Evolutionary conservation across 2,888 invertebrate genomes (phyloP).

Genomic region (Lasioglossum oenotherae): DNA sequence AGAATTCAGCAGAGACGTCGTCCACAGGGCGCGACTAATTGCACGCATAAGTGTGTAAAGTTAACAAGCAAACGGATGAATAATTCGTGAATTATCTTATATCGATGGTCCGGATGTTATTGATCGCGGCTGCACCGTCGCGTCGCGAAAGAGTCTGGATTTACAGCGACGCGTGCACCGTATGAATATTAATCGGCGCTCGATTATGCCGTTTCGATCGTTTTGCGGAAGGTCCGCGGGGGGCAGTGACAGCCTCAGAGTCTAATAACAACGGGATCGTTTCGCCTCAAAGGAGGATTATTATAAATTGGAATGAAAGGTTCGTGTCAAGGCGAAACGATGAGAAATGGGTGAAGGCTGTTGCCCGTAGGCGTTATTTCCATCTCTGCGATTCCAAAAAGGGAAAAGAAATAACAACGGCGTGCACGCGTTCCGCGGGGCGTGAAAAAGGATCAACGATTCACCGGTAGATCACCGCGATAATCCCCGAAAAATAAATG

Average conservation of each 20-base stretch:
- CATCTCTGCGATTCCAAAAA: constrained; percentile 13
- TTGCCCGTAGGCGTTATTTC: constrained; percentile 19
- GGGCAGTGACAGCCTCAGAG: not conserved
- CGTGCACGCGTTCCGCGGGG: not conserved
- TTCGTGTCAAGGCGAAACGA: constrained; percentile 49
- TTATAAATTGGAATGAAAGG: constrained; percentile 50
- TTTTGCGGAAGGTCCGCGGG: constrained; percentile 5
- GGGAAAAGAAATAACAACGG: not conserved
- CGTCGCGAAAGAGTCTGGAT: constrained; percentile 13
- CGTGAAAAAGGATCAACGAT: constrained; percentile 2
- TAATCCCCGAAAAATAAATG: not conserved
- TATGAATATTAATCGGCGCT: constrained; percentile 45
- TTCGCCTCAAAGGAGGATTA: constrained; percentile 34
- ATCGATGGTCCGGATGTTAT: constrained; percentile 33
- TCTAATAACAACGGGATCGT: constrained; percentile 18
- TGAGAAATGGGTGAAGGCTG: constrained; percentile 51
- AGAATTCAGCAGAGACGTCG: not conserved
- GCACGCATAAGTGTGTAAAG: constrained; percentile 2
- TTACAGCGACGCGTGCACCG: constrained; percentile 14
- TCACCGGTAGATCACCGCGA: not conserved
- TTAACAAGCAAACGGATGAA: constrained; percentile 1
- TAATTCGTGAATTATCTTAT: constrained; percentile 45
- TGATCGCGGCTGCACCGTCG: constrained; percentile 6
- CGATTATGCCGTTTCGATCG: constrained; percentile 37
- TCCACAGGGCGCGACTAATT: not conserved